phyloP scores from a whole-genome alignment of 2,113 vertebrate genomes.

The Calidris pygmaea region DNA sequence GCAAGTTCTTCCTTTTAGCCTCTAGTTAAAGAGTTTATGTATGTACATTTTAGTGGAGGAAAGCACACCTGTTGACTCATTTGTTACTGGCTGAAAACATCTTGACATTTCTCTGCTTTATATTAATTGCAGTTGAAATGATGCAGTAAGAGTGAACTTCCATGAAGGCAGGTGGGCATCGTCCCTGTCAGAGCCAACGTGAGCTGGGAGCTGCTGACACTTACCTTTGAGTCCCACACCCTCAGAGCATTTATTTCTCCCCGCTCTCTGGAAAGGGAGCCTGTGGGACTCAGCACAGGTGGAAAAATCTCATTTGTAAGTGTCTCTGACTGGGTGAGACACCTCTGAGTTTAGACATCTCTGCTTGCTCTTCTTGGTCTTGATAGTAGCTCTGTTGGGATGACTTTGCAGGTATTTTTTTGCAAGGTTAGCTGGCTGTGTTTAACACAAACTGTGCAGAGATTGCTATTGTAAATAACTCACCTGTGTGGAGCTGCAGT shows the following conservation, averaged over 20 bases:
- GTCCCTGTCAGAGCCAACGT: accelerated
- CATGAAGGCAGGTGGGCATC: not conserved
- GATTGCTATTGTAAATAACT: not conserved
- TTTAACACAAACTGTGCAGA: not conserved
- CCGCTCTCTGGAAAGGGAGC: not conserved
- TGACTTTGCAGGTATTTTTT: not conserved
- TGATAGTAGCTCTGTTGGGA: not conserved
- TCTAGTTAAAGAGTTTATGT: not conserved
- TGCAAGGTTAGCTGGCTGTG: not conserved
- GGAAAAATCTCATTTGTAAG: not conserved
- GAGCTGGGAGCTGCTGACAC: not conserved
- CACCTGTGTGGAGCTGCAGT: not conserved
- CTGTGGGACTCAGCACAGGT: not conserved
- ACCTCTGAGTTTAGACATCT: not conserved
- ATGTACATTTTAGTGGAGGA: not conserved
- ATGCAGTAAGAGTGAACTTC: not conserved
- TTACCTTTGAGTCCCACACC: accelerated
- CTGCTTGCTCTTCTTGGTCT: not conserved
- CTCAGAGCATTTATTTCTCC: not conserved
- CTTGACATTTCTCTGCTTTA: not conserved
- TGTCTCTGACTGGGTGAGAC: not conserved
- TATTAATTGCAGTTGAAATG: not conserved
- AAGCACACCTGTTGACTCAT: not conserved
- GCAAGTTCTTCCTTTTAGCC: not conserved
- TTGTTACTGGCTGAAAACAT: not conserved